Percentiles rank a stretch among this genome's conserved stretches.
phyloP scores from a whole-genome alignment of 2,113 vertebrate genomes.

The Gasterosteus nipponicus region DNA sequence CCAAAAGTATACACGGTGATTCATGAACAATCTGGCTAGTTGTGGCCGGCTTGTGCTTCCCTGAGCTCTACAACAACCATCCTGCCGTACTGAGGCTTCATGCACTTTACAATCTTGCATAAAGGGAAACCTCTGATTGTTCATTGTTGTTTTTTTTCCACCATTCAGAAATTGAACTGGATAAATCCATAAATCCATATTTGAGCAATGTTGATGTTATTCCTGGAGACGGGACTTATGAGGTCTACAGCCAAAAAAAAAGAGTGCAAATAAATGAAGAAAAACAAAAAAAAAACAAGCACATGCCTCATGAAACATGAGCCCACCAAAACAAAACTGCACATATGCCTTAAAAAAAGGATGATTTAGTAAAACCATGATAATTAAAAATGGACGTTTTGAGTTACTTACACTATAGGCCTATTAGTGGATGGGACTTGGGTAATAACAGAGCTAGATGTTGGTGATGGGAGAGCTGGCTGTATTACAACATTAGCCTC shows the following conservation, averaged over 20 bases:
- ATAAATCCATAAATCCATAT: conserved; percentile 29
- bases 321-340: conserved; percentile 60
- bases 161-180: background rate
- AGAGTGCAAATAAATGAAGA: conserved; percentile 51
- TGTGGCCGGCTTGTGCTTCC: background rate
- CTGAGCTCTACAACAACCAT: background rate
- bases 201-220: conserved; percentile 53
- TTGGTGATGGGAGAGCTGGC: conserved; percentile 97
- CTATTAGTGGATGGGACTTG: conserved; percentile 97
- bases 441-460: conserved; percentile 99
- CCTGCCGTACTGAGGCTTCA: background rate
- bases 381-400: conserved; percentile 57
- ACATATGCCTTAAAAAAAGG: conserved; percentile 50
- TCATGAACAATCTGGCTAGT: background rate
- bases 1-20: background rate
- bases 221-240: conserved; percentile 11
- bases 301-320: conserved; percentile 62
- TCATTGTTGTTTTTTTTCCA: background rate
- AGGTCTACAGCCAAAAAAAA: conserved; percentile 36
- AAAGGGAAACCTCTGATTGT: background rate
- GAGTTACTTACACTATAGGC: conserved; percentile 95
- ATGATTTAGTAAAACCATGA: conserved; percentile 50
- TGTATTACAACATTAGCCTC: conserved; percentile 99
- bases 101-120: background rate
- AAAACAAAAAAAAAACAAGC: conserved; percentile 59